These are phyloP conservation scores for Rutilus rutilus DNA, from an alignment of 2,113 vertebrate genomes.

Conservation along the genomic window DNA sequence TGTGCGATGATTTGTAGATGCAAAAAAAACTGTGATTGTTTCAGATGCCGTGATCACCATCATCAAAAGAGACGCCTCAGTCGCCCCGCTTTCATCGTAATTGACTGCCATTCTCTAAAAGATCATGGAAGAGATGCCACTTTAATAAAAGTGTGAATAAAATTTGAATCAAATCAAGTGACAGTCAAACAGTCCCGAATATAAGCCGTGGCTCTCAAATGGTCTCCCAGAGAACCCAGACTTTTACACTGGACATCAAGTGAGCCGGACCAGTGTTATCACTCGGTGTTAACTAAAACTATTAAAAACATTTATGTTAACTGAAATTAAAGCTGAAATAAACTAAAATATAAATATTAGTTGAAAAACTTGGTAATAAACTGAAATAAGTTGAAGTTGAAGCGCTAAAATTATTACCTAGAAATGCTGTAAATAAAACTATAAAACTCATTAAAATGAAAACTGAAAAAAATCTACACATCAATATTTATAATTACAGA, in stretches of 20 bases:
- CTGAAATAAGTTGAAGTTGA: no score
- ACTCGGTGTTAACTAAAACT: no score
- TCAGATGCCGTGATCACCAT: conserved; percentile 16
- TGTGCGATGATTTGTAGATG: conserved; percentile 2
- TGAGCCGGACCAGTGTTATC: background rate
- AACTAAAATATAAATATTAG: no score
- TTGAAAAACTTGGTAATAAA: no score
- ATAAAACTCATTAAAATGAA: no score
- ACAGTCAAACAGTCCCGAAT: background rate
- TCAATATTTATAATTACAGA: no score
- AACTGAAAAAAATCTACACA: no score
- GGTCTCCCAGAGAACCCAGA: background rate
- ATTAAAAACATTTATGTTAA: no score
- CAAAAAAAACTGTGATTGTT: background rate
- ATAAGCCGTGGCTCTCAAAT: background rate
- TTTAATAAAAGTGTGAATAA: background rate
- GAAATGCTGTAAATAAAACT: no score
- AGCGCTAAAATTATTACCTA: no score
- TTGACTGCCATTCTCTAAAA: background rate
- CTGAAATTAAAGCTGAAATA: no score
- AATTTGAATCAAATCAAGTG: background rate
- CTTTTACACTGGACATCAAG: background rate
- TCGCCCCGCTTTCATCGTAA: background rate
- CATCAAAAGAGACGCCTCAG: background rate
- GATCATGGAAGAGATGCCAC: conserved; percentile 9